Evolutionary conservation across 2,797 vertebrate species (phyloP).

Genomic region (Pygocentrus nattereri): DNA sequence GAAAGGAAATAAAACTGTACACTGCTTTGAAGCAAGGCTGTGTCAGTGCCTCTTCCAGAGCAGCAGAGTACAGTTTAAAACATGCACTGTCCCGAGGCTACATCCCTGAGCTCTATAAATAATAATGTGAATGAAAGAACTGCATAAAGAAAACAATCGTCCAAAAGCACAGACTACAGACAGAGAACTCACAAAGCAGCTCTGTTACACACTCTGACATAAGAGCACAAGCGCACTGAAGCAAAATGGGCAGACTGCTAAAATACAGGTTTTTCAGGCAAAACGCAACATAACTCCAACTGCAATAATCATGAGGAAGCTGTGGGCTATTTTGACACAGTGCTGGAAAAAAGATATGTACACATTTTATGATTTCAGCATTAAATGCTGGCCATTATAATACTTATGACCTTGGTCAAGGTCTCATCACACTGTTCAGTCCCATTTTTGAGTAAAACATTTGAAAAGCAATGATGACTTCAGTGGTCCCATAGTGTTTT

Average conservation of each 20-base stretch:
- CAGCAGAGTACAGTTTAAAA: not conserved
- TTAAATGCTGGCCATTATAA: no score
- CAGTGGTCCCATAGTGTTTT: no score
- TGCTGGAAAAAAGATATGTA: not conserved
- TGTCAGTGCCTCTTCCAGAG: slow-evolving; percentile 15
- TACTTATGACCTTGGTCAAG: no score
- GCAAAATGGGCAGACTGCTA: not conserved
- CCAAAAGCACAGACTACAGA: not conserved
- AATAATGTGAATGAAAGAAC: slow-evolving; percentile 40
- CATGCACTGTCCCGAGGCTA: slow-evolving; percentile 32
- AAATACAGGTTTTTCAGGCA: not conserved
- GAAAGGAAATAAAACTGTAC: slow-evolving; percentile 15
- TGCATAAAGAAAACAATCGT: slow-evolving; percentile 20
- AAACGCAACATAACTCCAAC: not conserved
- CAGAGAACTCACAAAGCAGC: slow-evolving; percentile 20
- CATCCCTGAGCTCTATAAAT: slow-evolving; percentile 32
- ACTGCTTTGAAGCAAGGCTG: slow-evolving; percentile 33
- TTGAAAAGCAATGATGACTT: no score
- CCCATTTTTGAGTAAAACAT: no score
- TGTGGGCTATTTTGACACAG: not conserved
- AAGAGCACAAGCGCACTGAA: not conserved
- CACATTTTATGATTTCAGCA: not conserved
- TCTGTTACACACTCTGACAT: not conserved
- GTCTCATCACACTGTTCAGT: no score
- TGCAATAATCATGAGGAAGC: not conserved